Evolutionary conservation across 2,797 vertebrate species (phyloP).

Genomic region (Buceros bicornis): DNA sequence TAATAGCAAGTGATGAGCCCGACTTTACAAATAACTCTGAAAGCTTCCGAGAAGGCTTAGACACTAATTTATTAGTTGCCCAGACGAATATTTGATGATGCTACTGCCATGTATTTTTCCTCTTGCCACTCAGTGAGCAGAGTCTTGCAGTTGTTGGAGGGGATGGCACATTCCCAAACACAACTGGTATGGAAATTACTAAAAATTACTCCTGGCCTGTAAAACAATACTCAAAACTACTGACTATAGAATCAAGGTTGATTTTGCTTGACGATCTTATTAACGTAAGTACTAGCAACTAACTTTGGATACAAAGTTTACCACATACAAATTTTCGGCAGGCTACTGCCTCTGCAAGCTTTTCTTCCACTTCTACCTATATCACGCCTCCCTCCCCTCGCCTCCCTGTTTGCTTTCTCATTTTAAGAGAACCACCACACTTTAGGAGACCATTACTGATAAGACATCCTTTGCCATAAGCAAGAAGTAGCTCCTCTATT

Average conservation of each 20-base stretch:
- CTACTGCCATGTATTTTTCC: background rate
- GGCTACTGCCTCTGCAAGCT: background rate
- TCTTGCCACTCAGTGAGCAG: background rate
- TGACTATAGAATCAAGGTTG: background rate
- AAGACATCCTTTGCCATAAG: background rate
- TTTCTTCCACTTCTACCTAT: background rate
- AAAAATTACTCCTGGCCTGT: background rate
- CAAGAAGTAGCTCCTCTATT: background rate
- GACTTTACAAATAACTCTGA: background rate
- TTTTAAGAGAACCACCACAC: background rate
- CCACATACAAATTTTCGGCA: background rate
- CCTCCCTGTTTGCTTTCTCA: fast-evolving
- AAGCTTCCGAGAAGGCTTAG: background rate
- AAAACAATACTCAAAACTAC: background rate
- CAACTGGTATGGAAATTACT: background rate
- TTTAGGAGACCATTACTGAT: background rate
- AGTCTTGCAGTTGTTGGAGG: background rate
- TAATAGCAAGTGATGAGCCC: background rate
- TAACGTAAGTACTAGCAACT: background rate
- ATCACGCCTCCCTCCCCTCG: background rate
- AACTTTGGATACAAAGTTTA: background rate
- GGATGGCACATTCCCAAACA: background rate
- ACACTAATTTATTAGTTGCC: background rate
- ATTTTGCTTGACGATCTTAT: background rate
- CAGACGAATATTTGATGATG: background rate